Percentiles rank a stretch among this genome's conserved stretches.
Conservation (phyloP, 2,797 vertebrate species). For the Enoplosus armatus region DNA sequence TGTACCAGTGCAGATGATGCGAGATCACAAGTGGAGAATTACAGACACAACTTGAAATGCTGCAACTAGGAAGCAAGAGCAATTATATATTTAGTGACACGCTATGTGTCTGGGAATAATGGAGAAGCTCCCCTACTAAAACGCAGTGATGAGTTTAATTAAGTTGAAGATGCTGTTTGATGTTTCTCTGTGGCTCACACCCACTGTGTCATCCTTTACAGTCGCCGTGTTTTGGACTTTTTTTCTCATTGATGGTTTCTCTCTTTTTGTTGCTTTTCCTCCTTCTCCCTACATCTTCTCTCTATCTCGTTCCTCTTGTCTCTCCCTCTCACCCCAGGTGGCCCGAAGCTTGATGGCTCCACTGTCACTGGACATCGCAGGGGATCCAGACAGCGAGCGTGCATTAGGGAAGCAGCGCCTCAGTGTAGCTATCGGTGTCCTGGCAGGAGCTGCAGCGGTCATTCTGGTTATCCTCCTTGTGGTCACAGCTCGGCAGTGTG, state of each 20-base stretch:
- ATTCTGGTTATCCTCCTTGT: conserved; percentile 95
- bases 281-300: neutral
- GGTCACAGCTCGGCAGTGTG: conserved; percentile 94
- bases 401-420: conserved; percentile 93
- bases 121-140: conserved; percentile 58
- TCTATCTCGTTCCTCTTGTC: conserved; percentile 15
- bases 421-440: conserved; percentile 94
- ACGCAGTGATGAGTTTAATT: conserved; percentile 75
- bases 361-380: conserved; percentile 94
- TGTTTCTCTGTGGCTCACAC: conserved; percentile 62
- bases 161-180: conserved; percentile 80
- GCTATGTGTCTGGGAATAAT: conserved; percentile 72
- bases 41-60: conserved; percentile 64
- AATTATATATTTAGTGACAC: conserved; percentile 78
- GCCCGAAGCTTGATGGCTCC: conserved; percentile 93
- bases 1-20: conserved; percentile 42
- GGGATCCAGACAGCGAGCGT: conserved; percentile 93
- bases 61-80: conserved; percentile 74
- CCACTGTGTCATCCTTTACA: conserved; percentile 67
- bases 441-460: conserved; percentile 93
- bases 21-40: conserved; percentile 60
- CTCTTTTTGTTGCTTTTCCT: conserved; percentile 16
- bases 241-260: conserved; percentile 29
- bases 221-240: conserved; percentile 30
- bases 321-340: conserved; percentile 79